phyloP scores from a whole-genome alignment of 2,113 vertebrate species.

The Chelonoidis abingdonii region DNA sequence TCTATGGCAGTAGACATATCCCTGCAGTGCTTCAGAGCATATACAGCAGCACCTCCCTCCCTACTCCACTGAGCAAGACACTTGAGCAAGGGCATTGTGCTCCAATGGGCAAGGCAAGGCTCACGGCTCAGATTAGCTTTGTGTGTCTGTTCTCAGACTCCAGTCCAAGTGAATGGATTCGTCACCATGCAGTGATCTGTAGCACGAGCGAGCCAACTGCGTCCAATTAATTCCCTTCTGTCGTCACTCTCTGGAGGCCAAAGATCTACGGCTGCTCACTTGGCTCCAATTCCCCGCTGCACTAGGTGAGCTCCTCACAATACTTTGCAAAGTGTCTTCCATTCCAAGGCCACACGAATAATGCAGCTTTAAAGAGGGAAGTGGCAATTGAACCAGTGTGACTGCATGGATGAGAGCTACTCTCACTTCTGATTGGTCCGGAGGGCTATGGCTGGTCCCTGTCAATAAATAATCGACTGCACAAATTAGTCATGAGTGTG shows the following conservation, averaged over 20 bases:
- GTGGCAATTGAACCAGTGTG: not conserved
- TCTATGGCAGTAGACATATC: not conserved
- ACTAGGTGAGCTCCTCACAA: not conserved
- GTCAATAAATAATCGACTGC: not conserved
- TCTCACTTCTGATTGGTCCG: not conserved
- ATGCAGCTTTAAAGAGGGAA: not conserved
- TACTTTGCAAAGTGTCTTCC: not conserved
- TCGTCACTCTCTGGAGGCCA: not conserved
- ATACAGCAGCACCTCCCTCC: not conserved
- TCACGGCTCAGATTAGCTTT: not conserved
- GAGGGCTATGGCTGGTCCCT: not conserved
- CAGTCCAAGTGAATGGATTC: not conserved
- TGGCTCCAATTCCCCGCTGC: not conserved
- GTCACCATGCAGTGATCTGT: not conserved
- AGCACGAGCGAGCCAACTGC: not conserved
- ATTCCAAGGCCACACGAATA: not conserved
- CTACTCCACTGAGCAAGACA: not conserved
- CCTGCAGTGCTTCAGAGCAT: not conserved
- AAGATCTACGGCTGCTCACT: not conserved
- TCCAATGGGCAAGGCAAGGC: not conserved
- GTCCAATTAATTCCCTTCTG: not conserved
- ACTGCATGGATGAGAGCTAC: not conserved
- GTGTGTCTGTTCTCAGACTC: not conserved
- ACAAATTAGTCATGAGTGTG: not conserved
- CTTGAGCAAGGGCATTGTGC: not conserved